These are phyloP conservation scores for Trichechus manatus DNA, from an alignment of 2,113 vertebrate genomes.

Conservation along the genomic window DNA sequence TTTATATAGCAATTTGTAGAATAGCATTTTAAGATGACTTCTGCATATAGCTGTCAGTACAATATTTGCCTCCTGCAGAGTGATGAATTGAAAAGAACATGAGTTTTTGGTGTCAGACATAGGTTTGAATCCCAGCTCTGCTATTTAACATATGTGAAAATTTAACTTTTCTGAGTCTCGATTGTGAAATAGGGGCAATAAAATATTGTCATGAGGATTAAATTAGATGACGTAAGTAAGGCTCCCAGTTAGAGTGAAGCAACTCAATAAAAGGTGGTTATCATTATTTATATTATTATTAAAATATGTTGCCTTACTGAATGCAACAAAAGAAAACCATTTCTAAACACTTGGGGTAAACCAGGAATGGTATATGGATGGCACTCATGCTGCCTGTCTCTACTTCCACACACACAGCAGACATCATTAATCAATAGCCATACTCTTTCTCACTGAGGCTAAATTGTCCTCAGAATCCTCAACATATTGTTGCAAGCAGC, in stretches of 20 bases:
- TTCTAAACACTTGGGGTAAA: conserved; percentile 34
- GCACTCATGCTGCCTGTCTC: not conserved
- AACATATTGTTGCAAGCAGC: not conserved
- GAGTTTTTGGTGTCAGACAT: not conserved
- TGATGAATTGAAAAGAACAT: not conserved
- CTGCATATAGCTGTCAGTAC: conserved; percentile 58
- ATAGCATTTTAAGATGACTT: conserved; percentile 69
- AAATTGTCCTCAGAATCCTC: conserved; percentile 1
- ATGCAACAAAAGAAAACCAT: conserved; percentile 18
- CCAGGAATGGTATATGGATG: not conserved
- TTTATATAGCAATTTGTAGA: conserved; percentile 78
- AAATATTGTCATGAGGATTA: conserved; percentile 56
- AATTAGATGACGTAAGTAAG: not conserved
- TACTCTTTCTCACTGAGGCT: not conserved
- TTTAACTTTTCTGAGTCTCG: conserved; percentile 34
- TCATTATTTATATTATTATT: conserved; percentile 50
- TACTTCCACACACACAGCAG: not conserved
- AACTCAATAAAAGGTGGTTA: not conserved
- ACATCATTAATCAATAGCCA: conserved; percentile 21
- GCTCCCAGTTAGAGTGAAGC: not conserved
- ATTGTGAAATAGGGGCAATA: not conserved
- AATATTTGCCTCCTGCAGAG: conserved; percentile 55
- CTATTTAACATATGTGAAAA: not conserved
- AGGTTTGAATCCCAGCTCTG: conserved; percentile 62
- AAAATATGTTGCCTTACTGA: not conserved